Evolutionary conservation across 2,797 vertebrate species (phyloP), one percentile per base, ranked within the genome.

Genomic region (Orestias chungarensis): DNA sequence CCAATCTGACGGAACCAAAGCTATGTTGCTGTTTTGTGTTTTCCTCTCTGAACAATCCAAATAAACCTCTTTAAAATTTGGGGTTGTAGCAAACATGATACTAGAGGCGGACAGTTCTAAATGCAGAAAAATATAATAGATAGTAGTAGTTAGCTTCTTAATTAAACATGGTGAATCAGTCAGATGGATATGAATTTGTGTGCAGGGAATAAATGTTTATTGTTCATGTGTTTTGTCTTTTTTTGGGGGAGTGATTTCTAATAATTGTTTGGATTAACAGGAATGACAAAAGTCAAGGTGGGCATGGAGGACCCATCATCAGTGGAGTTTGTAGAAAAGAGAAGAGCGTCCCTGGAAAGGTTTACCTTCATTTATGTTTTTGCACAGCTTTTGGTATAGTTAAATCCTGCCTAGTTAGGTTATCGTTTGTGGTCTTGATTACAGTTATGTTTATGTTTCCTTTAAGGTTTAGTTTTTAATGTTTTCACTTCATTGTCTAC

Each of bases 211-310:
- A 20, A 4, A 35, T 10, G 40, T 29, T 31, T 49, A 3, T 47
- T 6, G 17, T 7, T 14, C 1, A 0, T 6, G 11, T 25, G 49
- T 50, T 46, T 0, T 25, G 49, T 50, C 43, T 0, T 46, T 17
- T 17, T 3, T 2, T 64, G 0, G 4, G 0, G n/a, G n/a, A n/a
- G n/a, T n/a, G n/a, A n/a, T 75, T 70, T 59, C 52, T 73, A 62
- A 78, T 69, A 66, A 1, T 74, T 0, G n/a, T 71, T 65, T 83
- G 17, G 3, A 50, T 43, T 62, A 35, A 75, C 87, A 99, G 98
- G 98, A 83, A 99, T 99, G 98, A 99, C 98, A 81, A 99, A 99
- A 95, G 95, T 99, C 73, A 99, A 99, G 90, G 98, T 99, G 82
- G 97, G 98, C 50, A 98, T 99, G 91, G 98, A 99, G 71, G 97